Evolutionary conservation across 2,113 vertebrate genomes (phyloP).

Genomic region (Cavia porcellus): DNA sequence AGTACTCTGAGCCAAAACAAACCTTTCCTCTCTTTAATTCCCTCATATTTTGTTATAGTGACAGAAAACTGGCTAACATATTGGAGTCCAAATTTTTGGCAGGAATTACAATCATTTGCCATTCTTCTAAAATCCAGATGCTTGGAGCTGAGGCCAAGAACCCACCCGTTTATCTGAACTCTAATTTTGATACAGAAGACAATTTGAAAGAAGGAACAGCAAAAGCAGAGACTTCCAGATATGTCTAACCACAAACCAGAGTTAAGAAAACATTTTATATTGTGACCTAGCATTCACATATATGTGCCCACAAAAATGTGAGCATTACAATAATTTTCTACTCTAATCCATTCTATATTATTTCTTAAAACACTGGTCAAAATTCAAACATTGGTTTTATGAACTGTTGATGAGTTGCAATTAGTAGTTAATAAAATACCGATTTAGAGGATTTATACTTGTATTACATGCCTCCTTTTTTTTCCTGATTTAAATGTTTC

Average conservation of each 20-base stretch:
- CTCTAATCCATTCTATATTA: not conserved
- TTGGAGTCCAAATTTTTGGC: not conserved
- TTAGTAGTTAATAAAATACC: constrained; percentile 17
- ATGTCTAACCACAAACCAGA: not conserved
- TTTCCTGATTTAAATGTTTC: constrained; percentile 18
- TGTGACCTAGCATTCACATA: not conserved
- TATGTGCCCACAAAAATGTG: not conserved
- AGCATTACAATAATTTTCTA: not conserved
- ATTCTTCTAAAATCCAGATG: not conserved
- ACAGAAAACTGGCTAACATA: not conserved
- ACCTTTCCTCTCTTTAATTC: not conserved
- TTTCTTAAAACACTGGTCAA: not conserved
- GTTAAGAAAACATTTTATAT: constrained; percentile 9
- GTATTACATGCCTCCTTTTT: not conserved
- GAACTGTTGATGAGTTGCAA: not conserved
- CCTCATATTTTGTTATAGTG: not conserved
- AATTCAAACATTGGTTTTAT: not conserved
- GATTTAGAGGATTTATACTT: constrained; percentile 26
- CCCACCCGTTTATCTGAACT: not conserved
- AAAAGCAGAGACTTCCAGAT: not conserved
- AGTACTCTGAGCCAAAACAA: not conserved
- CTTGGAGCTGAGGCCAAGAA: not conserved
- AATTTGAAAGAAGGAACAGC: not conserved
- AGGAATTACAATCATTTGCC: not conserved
- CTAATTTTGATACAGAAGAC: not conserved